Percentiles rank a stretch among this genome's conserved stretches.
These are phyloP conservation scores for Novumbra hubbsi DNA, from an alignment of 2,797 vertebrate genomes.

Conservation along the genomic window DNA sequence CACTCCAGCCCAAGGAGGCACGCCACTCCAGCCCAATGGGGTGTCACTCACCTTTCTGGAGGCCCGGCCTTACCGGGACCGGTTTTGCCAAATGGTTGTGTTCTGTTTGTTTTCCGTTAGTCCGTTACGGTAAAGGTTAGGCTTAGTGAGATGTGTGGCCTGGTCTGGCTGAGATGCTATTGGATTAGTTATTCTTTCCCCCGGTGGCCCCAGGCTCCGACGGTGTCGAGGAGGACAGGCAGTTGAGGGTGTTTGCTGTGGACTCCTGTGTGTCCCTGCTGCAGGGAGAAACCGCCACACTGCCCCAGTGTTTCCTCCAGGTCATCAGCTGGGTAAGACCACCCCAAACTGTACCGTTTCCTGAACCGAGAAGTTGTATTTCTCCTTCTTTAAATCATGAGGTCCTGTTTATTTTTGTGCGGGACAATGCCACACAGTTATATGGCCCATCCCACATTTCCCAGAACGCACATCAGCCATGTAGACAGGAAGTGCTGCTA, in stretches of 20 bases:
- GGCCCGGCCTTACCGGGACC: no score
- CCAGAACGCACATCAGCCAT: no score
- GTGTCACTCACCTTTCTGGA: no score
- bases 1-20: conserved; percentile 36
- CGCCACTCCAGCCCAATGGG: no score
- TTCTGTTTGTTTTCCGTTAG: no score
- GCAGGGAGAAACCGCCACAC: conserved; percentile 62
- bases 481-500: background rate
- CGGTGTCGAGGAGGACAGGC: conserved; percentile 81
- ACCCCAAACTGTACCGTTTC: background rate
- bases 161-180: background rate
- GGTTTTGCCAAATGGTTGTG: no score
- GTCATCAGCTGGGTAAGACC: conserved; percentile 96
- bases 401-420: no score
- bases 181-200: conserved; percentile 2
- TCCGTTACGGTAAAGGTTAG: no score
- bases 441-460: background rate
- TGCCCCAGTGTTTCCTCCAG: conserved; percentile 91
- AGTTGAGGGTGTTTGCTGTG: conserved; percentile 86
- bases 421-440: no score
- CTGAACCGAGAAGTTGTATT: background rate
- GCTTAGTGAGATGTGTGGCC: no score
- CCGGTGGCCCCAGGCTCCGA: conserved; percentile 80
- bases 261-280: conserved; percentile 86
- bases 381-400: background rate